phyloP scores from a whole-genome alignment of 2,888 invertebrate species.

The Opisthograptis luteolata region DNA sequence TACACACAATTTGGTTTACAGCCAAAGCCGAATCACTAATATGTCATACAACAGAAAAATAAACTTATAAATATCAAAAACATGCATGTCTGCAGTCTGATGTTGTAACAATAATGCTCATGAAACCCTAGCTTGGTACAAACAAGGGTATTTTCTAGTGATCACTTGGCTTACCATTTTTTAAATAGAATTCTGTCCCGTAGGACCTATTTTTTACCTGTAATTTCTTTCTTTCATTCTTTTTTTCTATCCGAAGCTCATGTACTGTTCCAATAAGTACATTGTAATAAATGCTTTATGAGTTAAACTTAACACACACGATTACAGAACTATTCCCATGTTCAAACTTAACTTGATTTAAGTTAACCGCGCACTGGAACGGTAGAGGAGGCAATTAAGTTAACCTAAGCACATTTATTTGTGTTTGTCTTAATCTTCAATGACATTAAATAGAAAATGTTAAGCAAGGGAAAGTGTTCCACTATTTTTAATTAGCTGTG shows the following conservation, averaged over 20 bases:
- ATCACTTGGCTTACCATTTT: too few relatives aligned
- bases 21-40: too few relatives aligned
- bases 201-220: too few relatives aligned
- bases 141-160: too few relatives aligned
- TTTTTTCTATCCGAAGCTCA: not conserved
- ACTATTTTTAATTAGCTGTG: not conserved
- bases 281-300: conserved; percentile 28
- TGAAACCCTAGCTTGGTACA: too few relatives aligned
- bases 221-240: too few relatives aligned
- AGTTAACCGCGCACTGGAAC: conserved; percentile 11
- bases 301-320: conserved; percentile 30
- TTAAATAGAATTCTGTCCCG: not conserved
- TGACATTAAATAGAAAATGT: not conserved
- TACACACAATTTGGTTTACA: too few relatives aligned
- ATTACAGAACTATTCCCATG: conserved; percentile 30
- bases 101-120: too few relatives aligned
- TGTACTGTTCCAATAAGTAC: not conserved
- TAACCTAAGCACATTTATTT: conserved; percentile 1
- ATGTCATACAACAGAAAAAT: too few relatives aligned
- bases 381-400: not conserved
- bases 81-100: too few relatives aligned
- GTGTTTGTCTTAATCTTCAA: not conserved
- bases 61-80: too few relatives aligned
- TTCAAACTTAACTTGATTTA: conserved; percentile 27
- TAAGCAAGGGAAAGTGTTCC: too few relatives aligned